Conservation (phyloP, 2,797 vertebrate genomes). For the Pelochelys cantorii region DNA sequence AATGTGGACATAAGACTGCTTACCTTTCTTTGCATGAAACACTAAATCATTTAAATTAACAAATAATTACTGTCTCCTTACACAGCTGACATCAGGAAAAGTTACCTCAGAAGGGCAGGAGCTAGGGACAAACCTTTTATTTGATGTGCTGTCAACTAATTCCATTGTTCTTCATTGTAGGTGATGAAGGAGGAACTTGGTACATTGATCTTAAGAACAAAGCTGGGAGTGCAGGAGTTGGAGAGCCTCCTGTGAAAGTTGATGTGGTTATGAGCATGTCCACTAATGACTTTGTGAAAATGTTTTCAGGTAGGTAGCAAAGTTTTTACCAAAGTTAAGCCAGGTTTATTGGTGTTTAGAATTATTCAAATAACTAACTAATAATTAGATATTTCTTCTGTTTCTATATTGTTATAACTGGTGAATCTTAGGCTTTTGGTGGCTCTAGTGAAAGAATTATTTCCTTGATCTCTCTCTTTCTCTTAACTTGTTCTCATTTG, state of each 20-base stretch:
- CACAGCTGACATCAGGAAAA: background rate
- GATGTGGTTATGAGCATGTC: slow-evolving; percentile 92
- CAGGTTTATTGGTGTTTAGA: background rate
- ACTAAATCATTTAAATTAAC: background rate
- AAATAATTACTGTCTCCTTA: background rate
- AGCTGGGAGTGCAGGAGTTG: slow-evolving; percentile 82
- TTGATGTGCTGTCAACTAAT: background rate
- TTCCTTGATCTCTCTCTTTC: background rate
- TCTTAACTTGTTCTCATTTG: background rate
- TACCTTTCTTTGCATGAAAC: background rate
- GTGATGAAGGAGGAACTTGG: slow-evolving; percentile 88
- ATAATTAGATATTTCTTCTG: fast-evolving
- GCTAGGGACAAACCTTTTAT: fast-evolving
- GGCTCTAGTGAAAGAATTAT: background rate
- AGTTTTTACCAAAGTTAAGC: fast-evolving
- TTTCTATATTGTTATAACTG: background rate
- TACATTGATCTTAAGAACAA: slow-evolving; percentile 91
- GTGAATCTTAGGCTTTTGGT: fast-evolving
- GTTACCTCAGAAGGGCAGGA: background rate
- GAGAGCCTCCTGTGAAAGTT: slow-evolving; percentile 80
- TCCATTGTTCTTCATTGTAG: slow-evolving; percentile 70
- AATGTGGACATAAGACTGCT: fast-evolving
- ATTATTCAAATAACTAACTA: fast-evolving
- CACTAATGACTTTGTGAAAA: slow-evolving; percentile 89
- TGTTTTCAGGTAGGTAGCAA: slow-evolving; percentile 89